phyloP scores from a whole-genome alignment of 2,797 vertebrate genomes.

The Sus cebifrons region DNA sequence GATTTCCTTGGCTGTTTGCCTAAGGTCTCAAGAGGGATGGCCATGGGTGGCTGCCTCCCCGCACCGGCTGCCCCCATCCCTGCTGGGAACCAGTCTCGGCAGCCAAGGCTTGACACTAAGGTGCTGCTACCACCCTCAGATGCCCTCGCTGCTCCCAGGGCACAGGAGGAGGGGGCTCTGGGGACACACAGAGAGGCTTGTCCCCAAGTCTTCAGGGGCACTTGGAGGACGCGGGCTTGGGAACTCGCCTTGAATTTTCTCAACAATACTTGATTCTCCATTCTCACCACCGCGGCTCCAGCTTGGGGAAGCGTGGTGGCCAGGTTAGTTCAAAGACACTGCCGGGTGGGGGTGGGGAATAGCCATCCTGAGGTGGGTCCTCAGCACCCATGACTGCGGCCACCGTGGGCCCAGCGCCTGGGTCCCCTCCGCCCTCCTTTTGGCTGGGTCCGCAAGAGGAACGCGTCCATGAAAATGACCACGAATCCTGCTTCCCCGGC shows the following conservation, averaged over 20 bases:
- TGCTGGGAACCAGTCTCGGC: background rate
- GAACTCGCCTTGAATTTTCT: constrained; percentile 1
- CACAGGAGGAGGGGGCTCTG: background rate
- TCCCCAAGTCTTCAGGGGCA: background rate
- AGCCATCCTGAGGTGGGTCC: background rate
- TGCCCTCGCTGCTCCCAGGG: background rate
- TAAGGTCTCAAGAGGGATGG: background rate
- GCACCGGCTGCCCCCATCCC: background rate
- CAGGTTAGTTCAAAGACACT: background rate
- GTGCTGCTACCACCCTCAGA: constrained; percentile 36
- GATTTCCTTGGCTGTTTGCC: background rate
- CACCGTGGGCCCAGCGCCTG: background rate
- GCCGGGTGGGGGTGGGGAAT: background rate
- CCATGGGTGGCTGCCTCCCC: background rate
- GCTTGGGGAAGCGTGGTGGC: background rate
- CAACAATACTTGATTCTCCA: constrained; percentile 55
- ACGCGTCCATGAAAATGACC: background rate
- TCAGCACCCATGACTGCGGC: background rate
- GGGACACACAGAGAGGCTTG: background rate
- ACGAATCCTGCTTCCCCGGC: rapidly evolving
- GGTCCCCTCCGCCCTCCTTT: rapidly evolving
- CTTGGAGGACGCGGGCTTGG: background rate
- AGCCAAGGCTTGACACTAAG: background rate
- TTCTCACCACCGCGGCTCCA: background rate
- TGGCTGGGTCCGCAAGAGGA: background rate